Base-by-base conservation (phyloP, 2,113 vertebrate species). In the Potamarius usumacintae region DNA sequence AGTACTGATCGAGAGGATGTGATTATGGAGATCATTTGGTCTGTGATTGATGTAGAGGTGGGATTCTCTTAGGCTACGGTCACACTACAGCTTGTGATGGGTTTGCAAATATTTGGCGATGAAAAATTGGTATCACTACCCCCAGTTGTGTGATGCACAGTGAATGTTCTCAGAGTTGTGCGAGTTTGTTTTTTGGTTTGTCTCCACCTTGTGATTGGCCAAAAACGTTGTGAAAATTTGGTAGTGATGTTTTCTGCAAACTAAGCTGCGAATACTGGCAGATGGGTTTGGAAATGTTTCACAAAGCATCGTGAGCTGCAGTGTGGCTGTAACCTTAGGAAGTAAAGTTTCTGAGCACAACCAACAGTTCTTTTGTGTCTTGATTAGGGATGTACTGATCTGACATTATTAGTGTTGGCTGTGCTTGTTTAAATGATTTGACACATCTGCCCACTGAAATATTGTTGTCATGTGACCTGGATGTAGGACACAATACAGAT, bases 1-100 rank as follows among this genome's bases (percentile, higher is more conserved):
- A 93, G 96, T 89, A 25, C 87, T 80, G 15, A 50, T 7, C 4
- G 30, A 1, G 25, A 27, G 27, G 34, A 2, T 50, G 25, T n/a
- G 14, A 11, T 25, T 42, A 65, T 42, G 5, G 30, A 9, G 20
- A 57, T 12, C 25, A 63, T 34, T 60, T 34, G 9, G 8, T 22
- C 8, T 81, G 57, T 22, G 55, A 42, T 60, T 34, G 17, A 34
- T 22, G 27, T 81, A 58, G n/a, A 6, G 11, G 50, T 27, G 18
- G 52, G 25, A 79, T 7, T 53, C 8, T 42, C 5, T 48, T 10
- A 20, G 71, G 20, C 42, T 42, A 42, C 42, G 42, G 42, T 42
- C 42, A 42, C 42, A 42, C 42, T 42, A 42, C 42, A 42, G 42
- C 42, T 42, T 3, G 42, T 2, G 42, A 42, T 42, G 42, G 42